Conservation (phyloP, 2,113 vertebrate genomes). For the Thalassarche chlororhynchos region DNA sequence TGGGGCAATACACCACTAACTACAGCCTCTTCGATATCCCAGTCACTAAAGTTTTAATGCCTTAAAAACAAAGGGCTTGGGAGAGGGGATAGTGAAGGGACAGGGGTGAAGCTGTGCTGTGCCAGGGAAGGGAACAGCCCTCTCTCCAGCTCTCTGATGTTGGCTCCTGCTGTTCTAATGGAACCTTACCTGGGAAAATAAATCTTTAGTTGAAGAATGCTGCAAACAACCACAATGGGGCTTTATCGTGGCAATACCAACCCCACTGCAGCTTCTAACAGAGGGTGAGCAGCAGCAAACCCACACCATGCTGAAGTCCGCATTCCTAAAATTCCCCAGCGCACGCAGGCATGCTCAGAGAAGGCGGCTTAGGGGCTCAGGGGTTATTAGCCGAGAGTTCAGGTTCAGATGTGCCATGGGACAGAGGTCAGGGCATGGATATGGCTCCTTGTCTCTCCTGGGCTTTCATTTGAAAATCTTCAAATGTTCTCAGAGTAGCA, state of each 20-base stretch:
- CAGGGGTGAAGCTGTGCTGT: not conserved
- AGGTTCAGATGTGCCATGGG: not conserved
- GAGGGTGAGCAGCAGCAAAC: not conserved
- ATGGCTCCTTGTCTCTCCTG: not conserved
- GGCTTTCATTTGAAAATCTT: not conserved
- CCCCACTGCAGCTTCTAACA: not conserved
- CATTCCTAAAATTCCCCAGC: constrained; percentile 54
- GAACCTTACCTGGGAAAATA: constrained; percentile 45
- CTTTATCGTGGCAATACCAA: not conserved
- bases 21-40: not conserved
- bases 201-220: constrained; percentile 55
- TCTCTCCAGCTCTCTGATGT: not conserved
- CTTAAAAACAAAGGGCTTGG: not conserved
- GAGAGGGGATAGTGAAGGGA: not conserved
- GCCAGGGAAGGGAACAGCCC: not conserved
- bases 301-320: not conserved
- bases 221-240: constrained; percentile 35
- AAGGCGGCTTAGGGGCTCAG: not conserved
- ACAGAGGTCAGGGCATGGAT: not conserved
- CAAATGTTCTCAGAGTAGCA: not conserved
- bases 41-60: not conserved
- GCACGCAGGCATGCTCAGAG: not conserved
- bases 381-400: not conserved
- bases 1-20: not conserved
- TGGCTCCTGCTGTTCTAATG: constrained; percentile 26